These are phyloP conservation scores for Gobius niger DNA, from an alignment of 2,113 vertebrate species.

Conservation along the genomic window DNA sequence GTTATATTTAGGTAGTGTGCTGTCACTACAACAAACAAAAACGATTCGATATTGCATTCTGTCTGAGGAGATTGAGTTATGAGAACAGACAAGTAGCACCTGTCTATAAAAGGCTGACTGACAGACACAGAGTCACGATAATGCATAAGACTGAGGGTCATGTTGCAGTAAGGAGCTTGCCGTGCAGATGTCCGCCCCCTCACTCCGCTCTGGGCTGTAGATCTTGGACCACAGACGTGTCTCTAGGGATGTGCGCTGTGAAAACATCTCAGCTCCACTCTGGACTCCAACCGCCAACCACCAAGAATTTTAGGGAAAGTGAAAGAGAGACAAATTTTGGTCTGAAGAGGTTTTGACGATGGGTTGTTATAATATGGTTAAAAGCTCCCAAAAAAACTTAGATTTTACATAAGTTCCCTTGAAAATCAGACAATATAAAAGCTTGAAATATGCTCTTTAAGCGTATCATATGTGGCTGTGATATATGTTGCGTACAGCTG, in stretches of 20 bases:
- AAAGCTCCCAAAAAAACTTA: no score
- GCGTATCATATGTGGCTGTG: background rate
- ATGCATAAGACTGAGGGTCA: background rate
- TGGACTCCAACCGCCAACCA: constrained; percentile 27
- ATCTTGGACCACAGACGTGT: constrained; percentile 3
- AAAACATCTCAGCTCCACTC: constrained; percentile 31
- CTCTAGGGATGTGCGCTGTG: constrained; percentile 39
- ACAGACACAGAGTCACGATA: background rate
- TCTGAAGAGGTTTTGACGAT: constrained; percentile 10
- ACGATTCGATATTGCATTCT: background rate
- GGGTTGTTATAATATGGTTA: no score
- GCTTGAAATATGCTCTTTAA: no score
- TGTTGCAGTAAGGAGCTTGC: constrained; percentile 4
- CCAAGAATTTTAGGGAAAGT: background rate
- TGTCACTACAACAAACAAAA: no score
- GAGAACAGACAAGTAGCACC: constrained; percentile 9
- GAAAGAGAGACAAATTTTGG: constrained; percentile 45
- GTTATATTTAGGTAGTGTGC: no score
- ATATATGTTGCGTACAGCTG: background rate
- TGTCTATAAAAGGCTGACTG: constrained; percentile 25
- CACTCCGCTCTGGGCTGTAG: constrained; percentile 38
- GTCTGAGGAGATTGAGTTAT: constrained; percentile 34
- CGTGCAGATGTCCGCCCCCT: constrained; percentile 21
- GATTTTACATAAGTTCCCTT: no score
- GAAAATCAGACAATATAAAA: no score